Base-by-base conservation (phyloP, 2,888 invertebrate genomes). In the Sinohyriopsis cumingii region DNA sequence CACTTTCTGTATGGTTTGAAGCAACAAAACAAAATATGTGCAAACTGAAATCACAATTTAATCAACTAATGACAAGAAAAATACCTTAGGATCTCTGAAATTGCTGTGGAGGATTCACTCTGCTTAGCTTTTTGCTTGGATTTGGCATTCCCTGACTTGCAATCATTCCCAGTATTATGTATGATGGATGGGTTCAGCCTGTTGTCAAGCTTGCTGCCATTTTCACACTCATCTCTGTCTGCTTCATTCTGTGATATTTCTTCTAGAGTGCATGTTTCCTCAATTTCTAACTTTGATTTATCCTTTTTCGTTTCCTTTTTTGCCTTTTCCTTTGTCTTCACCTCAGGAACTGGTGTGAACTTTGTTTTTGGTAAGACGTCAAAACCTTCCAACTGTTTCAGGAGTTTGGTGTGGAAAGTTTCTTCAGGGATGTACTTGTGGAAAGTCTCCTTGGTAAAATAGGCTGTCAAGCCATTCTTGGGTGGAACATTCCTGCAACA, bases 391-490 rank as follows among this genome's bases (percentile, higher is more conserved):
- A 69, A 33, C 22, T 28, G 59, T n/a, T 22, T 28, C 20, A 54
- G 22, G 19, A 80, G 69, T 28, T 78, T 71, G 4, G 75, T 71
- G 33, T 82, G 76, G 65, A 82, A 74, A 15, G 73, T 74, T n/a
- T 79, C 81, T 25, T 68, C 71, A 1, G 76, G 75, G 12, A 79
- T 57, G 59, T 79, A 72, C n/a, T 68, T 69, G 0, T 61, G 55
- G 62, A 74, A 84, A 12, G 71, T 76, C 56, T 76, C 80, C 64
- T 83, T 82, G 19, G 81, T 77, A 63, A 83, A 83, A 71, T 82
- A 84, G 19, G 71, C 71, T 19, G 65, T 67, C 22, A 69, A 68
- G 22, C 83, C 83, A 80, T 84, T 84, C 22, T 69, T 77, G 24
- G 71, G 63, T 57, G 67, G 63, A 15, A 55, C 54, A 65, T 72